These are phyloP conservation scores for Chelon labrosus DNA, from an alignment of 2,797 vertebrate species.

Conservation along the genomic window DNA sequence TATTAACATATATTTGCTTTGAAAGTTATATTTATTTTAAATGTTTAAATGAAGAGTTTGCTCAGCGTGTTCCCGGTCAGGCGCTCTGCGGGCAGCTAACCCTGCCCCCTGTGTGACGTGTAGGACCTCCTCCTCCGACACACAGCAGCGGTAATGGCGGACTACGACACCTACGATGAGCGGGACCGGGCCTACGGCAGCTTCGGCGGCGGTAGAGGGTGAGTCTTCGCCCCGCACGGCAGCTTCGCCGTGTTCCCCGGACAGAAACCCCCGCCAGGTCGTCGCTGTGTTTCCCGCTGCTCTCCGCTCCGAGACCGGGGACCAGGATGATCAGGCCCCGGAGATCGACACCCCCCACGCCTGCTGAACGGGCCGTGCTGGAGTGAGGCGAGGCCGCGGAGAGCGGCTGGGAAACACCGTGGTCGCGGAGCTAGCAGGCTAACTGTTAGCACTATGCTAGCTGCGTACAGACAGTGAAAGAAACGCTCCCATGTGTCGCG, in stretches of 20 bases:
- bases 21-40: too few species aligned
- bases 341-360: conserved; percentile 11
- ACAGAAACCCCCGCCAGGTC: background rate
- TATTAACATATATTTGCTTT: too few species aligned
- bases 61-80: conserved; percentile 50
- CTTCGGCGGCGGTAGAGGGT: conserved; percentile 96
- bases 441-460: conserved; percentile 38
- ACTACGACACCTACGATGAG: conserved; percentile 95
- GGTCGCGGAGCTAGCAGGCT: conserved; percentile 43
- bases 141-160: conserved; percentile 93
- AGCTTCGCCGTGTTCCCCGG: background rate
- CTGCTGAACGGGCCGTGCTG: background rate
- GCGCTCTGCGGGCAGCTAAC: conserved; percentile 62
- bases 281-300: background rate
- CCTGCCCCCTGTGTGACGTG: conserved; percentile 60
- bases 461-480: background rate
- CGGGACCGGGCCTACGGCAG: conserved; percentile 93
- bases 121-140: conserved; percentile 85
- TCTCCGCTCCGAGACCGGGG: background rate
- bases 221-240: conserved; percentile 28
- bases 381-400: background rate
- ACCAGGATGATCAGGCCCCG: conserved; percentile 14
- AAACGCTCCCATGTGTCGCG: conserved; percentile 8
- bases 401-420: conserved; percentile 55
- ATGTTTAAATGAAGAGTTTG: too few species aligned